Conservation (phyloP, 1,140 invertebrate species). For the Megalopta genalis region DNA sequence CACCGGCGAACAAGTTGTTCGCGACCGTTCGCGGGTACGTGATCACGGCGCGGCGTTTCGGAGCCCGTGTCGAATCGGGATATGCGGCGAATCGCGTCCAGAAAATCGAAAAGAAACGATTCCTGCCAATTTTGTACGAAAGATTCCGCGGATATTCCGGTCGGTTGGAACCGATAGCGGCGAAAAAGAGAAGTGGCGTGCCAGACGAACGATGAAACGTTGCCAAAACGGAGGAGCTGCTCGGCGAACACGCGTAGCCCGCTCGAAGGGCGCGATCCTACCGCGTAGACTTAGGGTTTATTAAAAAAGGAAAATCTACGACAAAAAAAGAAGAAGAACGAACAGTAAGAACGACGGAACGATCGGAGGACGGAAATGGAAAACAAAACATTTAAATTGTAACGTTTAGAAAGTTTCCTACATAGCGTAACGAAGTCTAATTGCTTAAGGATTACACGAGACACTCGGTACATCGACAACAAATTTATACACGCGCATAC, state of each 20-base stretch:
- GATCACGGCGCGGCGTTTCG: neutral
- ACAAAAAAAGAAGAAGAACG: neutral
- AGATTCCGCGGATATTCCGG: slow-evolving; percentile 25
- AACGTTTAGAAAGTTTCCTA: slow-evolving; percentile 60
- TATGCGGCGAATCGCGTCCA: slow-evolving; percentile 12
- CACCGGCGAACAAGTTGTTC: neutral
- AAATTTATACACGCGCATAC: neutral
- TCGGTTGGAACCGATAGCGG: slow-evolving; percentile 15
- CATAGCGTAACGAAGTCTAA: slow-evolving; percentile 47
- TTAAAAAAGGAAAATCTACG: neutral
- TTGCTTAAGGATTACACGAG: slow-evolving; percentile 49
- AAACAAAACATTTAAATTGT: slow-evolving; percentile 45
- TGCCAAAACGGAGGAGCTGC: slow-evolving; percentile 24
- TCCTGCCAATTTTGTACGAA: slow-evolving; percentile 48
- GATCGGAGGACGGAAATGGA: neutral
- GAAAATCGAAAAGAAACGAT: slow-evolving; percentile 14
- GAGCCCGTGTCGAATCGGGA: no score
- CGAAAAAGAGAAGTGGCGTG: slow-evolving; percentile 4
- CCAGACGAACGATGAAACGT: slow-evolving; percentile 10
- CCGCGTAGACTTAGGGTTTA: slow-evolving; percentile 50
- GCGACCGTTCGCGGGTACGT: neutral
- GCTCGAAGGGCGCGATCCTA: slow-evolving; percentile 43
- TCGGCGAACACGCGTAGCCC: slow-evolving; percentile 5
- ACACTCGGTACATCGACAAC: slow-evolving; percentile 1
- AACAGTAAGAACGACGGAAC: neutral